Percentiles rank a stretch among this genome's conserved stretches.
Evolutionary conservation across 1,140 invertebrate genomes (phyloP).

Genomic region (Harpegnathos saltator): DNA sequence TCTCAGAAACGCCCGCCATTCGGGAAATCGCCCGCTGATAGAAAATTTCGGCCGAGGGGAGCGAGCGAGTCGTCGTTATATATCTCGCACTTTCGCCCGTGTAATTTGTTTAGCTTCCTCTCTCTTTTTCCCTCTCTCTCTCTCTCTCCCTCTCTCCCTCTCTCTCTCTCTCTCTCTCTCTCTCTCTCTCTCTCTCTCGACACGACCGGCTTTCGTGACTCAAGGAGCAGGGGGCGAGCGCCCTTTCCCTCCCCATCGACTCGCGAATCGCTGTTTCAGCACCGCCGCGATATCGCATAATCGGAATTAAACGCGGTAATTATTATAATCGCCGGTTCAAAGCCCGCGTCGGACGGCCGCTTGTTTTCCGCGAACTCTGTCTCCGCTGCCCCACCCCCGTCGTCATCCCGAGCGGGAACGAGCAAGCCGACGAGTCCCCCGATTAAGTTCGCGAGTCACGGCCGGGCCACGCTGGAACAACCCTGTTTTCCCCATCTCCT

Average conservation of each 20-base stretch:
- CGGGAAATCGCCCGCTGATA: conserved; percentile 62
- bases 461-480: background rate
- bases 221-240: background rate
- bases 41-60: conserved; percentile 37
- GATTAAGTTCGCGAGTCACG: conserved; percentile 12
- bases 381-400: too few relatives aligned
- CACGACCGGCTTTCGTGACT: conserved; percentile 51
- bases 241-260: conserved; percentile 5
- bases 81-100: background rate
- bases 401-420: background rate
- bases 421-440: background rate
- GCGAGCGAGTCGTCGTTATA: too few relatives aligned
- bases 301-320: conserved; percentile 42
- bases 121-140: too few relatives aligned
- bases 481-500: too few relatives aligned
- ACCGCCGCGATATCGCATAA: conserved; percentile 52
- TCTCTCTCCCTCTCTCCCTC: background rate
- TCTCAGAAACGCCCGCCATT: conserved; percentile 69
- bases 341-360: background rate
- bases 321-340: conserved; percentile 31
- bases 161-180: too few relatives aligned
- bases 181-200: background rate
- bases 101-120: conserved; percentile 24
- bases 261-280: conserved; percentile 12
- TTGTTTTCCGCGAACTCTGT: conserved; percentile 18